Evolutionary conservation across 2,797 vertebrate species (phyloP).

Genomic region (Siniperca scherzeri): DNA sequence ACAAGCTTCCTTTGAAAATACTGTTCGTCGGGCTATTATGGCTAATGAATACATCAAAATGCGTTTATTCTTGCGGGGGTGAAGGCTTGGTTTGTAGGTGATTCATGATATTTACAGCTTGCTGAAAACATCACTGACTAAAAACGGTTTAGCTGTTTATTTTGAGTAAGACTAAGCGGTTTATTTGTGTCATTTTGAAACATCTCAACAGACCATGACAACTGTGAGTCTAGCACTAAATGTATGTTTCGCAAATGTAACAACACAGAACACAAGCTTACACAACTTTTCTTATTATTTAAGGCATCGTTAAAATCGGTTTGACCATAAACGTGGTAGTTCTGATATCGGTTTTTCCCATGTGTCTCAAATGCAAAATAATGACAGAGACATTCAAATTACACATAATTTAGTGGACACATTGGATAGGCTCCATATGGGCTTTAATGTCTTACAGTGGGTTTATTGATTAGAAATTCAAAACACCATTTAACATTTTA

Average conservation of each 20-base stretch:
- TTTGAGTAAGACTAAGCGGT: rapidly evolving
- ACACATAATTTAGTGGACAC: neutral
- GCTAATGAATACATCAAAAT: too few relatives aligned
- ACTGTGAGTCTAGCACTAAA: neutral
- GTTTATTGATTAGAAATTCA: neutral
- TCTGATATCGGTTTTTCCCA: neutral
- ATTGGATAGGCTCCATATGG: rapidly evolving
- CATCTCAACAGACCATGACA: neutral
- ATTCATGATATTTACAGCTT: neutral
- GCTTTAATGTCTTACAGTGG: neutral
- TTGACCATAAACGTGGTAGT: too few relatives aligned
- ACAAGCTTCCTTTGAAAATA: rapidly evolving
- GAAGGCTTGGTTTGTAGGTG: rapidly evolving
- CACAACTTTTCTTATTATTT: neutral
- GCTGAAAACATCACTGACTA: neutral
- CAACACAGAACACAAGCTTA: neutral
- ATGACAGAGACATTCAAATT: neutral
- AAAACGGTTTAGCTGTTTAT: neutral
- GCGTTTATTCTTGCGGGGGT: rapidly evolving
- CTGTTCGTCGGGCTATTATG: rapidly evolving
- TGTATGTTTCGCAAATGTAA: neutral
- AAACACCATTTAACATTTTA: neutral
- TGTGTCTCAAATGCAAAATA: neutral
- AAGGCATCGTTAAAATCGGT: neutral
- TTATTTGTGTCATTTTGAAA: neutral